Conservation (phyloP, 2,797 vertebrate species). For the Syndactyla subalaris region DNA sequence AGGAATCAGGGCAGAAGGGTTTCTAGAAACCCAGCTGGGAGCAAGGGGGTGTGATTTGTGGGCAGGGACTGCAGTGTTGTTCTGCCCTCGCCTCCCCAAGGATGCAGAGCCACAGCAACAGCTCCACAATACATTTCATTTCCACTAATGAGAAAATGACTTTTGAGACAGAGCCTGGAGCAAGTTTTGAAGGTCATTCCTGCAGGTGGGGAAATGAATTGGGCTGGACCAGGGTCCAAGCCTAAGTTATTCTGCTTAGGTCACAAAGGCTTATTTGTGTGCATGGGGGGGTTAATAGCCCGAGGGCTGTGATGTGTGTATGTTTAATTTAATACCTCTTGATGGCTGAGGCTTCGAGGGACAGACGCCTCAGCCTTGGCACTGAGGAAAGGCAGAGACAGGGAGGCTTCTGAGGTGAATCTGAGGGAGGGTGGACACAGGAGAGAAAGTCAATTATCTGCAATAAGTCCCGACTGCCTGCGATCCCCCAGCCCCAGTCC, state of each 20-base stretch:
- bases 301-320: background rate
- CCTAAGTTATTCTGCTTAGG: background rate
- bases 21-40: background rate
- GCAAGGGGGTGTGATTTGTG: rapidly evolving
- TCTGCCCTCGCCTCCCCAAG: background rate
- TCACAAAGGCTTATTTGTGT: background rate
- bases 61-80: background rate
- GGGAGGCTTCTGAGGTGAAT: background rate
- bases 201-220: slow-evolving; percentile 23
- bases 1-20: background rate
- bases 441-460: background rate
- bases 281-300: background rate
- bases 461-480: background rate
- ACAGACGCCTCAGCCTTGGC: background rate
- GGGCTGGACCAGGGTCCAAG: background rate
- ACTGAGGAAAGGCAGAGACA: background rate
- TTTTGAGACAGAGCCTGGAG: slow-evolving; percentile 29
- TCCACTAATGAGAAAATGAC: slow-evolving; percentile 16
- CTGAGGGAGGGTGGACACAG: background rate
- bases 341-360: background rate
- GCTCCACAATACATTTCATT: background rate
- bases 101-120: background rate
- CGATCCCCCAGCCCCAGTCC: background rate
- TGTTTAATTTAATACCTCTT: slow-evolving; percentile 5
- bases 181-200: slow-evolving; percentile 37